These are phyloP conservation scores for Eumeta japonica DNA, from an alignment of 1,140 invertebrate genomes.

Conservation along the genomic window DNA sequence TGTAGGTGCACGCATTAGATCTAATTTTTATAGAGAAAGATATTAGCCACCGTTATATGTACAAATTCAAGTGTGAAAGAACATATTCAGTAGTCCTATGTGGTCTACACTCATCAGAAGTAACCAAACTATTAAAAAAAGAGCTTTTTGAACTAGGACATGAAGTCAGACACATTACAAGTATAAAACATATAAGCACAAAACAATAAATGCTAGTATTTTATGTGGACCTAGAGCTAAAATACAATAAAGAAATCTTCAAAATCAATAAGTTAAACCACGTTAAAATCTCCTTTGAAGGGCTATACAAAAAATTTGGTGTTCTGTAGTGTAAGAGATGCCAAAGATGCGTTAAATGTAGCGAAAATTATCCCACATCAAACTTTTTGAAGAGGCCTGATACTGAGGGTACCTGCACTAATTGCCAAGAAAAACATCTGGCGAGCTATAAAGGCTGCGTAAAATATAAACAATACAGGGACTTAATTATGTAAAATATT, in stretches of 20 bases:
- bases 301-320: no score
- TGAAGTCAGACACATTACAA: conserved; percentile 19
- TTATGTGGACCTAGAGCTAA: conserved; percentile 19
- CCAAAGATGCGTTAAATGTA: no score
- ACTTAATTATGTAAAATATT: conserved; percentile 1
- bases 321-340: no score
- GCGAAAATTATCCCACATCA: no score
- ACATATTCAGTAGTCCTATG: conserved; percentile 27
- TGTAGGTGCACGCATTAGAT: conserved; percentile 13
- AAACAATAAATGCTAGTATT: conserved; percentile 17
- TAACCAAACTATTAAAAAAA: conserved; percentile 24
- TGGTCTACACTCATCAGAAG: conserved; percentile 23
- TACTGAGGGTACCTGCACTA: conserved; percentile 11
- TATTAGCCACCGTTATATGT: conserved; percentile 26
- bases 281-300: conserved; percentile 21
- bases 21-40: conserved; percentile 16
- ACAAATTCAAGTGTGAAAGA: conserved; percentile 31
- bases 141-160: conserved; percentile 19
- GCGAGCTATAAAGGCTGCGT: no score
- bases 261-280: conserved; percentile 14
- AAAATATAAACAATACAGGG: conserved; percentile 4
- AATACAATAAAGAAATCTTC: conserved; percentile 22
- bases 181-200: conserved; percentile 15
- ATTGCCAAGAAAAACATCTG: conserved; percentile 13
- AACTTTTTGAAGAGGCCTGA: no score